These are phyloP conservation scores for Eurosta solidaginis DNA, from an alignment of 1,140 invertebrate species.

Conservation along the genomic window DNA sequence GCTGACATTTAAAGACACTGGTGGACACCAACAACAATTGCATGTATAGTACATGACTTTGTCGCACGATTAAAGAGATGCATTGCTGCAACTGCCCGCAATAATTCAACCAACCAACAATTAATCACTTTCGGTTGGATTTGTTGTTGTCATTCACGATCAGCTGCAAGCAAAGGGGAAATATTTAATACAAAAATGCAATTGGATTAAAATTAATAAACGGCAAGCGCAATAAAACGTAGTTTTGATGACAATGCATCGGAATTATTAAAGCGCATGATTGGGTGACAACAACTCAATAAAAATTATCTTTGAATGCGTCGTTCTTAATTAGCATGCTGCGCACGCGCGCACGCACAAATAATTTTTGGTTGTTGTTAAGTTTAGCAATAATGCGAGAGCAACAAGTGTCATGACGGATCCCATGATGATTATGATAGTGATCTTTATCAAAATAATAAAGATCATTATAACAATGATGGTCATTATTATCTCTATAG, in stretches of 20 bases:
- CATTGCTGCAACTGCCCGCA: conserved; percentile 24
- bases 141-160: neutral
- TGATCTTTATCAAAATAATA: neutral
- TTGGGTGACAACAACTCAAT: neutral
- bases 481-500: neutral
- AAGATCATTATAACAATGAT: neutral
- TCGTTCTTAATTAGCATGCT: neutral
- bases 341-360: neutral
- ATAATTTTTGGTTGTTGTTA: neutral
- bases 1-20: neutral
- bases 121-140: conserved; percentile 11
- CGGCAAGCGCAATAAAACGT: neutral
- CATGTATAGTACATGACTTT: neutral
- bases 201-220: neutral
- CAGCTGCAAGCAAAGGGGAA: neutral
- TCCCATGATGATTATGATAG: neutral
- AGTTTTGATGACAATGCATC: too few species aligned
- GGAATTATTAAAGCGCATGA: too few species aligned
- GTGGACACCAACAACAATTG: neutral
- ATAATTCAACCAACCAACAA: conserved; percentile 1
- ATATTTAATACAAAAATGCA: too few species aligned
- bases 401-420: neutral
- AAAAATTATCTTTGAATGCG: neutral
- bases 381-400: neutral
- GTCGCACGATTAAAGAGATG: conserved; percentile 25